phyloP scores from a whole-genome alignment of 2,113 vertebrate species.

The Pelodiscus sinensis region DNA sequence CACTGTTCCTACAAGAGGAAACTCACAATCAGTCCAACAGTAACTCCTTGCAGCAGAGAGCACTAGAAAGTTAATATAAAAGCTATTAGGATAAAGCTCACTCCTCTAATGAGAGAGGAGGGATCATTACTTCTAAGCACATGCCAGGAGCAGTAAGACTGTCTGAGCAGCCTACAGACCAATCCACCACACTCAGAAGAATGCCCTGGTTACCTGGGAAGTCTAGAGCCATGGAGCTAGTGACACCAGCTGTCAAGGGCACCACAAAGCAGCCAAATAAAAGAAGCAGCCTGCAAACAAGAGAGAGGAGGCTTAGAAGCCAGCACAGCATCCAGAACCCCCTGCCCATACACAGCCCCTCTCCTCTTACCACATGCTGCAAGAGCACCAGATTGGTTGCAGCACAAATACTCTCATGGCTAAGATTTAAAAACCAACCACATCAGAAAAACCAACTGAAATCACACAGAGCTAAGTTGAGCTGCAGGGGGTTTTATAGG shows the following conservation, averaged over 20 bases:
- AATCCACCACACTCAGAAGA: not conserved
- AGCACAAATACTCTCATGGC: accelerated
- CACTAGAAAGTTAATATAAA: not conserved
- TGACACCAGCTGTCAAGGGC: not conserved
- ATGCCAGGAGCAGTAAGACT: accelerated
- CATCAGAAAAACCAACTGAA: not conserved
- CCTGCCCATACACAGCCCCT: accelerated
- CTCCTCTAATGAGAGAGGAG: accelerated
- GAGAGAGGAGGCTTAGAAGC: accelerated
- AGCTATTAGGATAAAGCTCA: not conserved
- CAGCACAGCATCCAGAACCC: accelerated
- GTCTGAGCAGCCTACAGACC: not conserved
- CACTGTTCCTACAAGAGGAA: conserved; percentile 31
- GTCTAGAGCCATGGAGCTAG: not conserved
- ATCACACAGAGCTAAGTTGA: accelerated
- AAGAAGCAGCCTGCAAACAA: conserved; percentile 54
- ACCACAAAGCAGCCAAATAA: conserved; percentile 33
- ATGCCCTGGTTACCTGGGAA: conserved; percentile 59
- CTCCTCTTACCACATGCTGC: conserved; percentile 28
- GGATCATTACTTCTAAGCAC: not conserved
- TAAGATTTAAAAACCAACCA: accelerated
- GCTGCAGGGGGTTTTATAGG: not conserved
- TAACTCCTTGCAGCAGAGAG: not conserved
- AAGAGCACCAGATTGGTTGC: accelerated
- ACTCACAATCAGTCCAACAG: not conserved